Evolutionary conservation across 2,797 vertebrate genomes (phyloP).

Genomic region (Notamacropus eugenii): DNA sequence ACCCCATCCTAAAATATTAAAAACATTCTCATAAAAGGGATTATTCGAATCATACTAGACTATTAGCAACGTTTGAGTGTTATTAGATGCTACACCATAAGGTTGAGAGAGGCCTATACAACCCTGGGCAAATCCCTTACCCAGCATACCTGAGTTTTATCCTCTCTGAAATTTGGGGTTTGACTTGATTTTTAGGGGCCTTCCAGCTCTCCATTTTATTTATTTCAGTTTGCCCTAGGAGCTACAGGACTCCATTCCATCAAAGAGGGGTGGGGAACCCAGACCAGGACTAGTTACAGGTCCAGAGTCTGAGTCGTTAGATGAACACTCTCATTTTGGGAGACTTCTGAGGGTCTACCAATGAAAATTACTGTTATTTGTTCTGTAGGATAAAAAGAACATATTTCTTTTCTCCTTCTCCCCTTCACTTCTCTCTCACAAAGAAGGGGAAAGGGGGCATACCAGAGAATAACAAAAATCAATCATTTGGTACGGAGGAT

Average conservation of each 20-base stretch:
- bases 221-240: not conserved
- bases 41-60: not conserved
- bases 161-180: not conserved
- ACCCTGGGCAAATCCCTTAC: not conserved
- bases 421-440: not conserved
- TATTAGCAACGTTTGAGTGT: not conserved
- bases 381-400: conserved; percentile 23
- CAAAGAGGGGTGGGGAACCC: not conserved
- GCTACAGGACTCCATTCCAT: not conserved
- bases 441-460: not conserved
- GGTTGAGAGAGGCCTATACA: not conserved
- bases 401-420: conserved; percentile 17
- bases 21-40: not conserved
- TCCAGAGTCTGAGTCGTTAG: not conserved
- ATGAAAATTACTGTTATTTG: not conserved
- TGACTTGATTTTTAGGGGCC: not conserved
- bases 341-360: not conserved
- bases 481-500: not conserved
- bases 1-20: not conserved
- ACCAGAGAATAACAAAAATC: conserved; percentile 3
- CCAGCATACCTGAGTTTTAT: not conserved
- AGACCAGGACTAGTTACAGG: not conserved
- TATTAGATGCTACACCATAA: not conserved
- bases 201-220: not conserved
- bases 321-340: not conserved